Percentiles rank a stretch among this genome's conserved stretches.
phyloP scores from a whole-genome alignment of 35 echinoderm and acorn worm genomes.

The Anneissia japonica region DNA sequence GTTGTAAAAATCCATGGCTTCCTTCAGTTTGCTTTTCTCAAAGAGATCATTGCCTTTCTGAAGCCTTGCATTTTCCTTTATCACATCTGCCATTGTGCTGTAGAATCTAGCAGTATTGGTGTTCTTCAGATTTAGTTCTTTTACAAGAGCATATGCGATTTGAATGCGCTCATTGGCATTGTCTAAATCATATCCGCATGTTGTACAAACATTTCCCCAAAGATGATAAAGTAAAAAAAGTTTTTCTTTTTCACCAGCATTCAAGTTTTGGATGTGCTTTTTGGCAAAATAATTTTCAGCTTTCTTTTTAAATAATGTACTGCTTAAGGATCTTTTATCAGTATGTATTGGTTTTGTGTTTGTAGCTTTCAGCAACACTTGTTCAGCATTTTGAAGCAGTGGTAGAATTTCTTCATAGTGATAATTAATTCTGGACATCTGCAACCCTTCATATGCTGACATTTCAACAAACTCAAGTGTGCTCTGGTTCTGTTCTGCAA shows the following conservation, averaged over 20 bases:
- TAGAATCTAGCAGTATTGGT: background rate
- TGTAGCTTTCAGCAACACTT: constrained; percentile 1
- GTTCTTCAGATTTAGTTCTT: background rate
- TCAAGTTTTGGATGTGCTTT: background rate
- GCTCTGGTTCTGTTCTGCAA: background rate
- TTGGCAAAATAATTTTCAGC: background rate
- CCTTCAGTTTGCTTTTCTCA: background rate
- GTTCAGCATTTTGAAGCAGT: constrained; percentile 52
- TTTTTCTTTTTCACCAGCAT: background rate
- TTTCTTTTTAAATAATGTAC: background rate
- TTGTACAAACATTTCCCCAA: background rate
- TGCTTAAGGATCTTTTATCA: background rate
- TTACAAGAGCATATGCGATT: background rate
- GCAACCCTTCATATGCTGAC: constrained; percentile 43
- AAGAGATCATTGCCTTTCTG: background rate
- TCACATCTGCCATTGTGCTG: background rate
- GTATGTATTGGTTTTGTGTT: background rate
- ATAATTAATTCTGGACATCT: constrained; percentile 55
- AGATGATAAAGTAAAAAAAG: background rate
- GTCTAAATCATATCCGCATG: background rate
- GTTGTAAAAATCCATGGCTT: constrained; percentile 59
- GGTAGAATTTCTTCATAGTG: constrained; percentile 44
- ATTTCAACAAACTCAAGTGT: constrained; percentile 47
- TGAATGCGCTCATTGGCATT: background rate
- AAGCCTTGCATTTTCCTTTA: background rate